A percentile compares a stretch with the other conserved stretches of the same genome.
Evolutionary conservation across 1,140 invertebrate species (phyloP).

Genomic region (Mya arenaria): DNA sequence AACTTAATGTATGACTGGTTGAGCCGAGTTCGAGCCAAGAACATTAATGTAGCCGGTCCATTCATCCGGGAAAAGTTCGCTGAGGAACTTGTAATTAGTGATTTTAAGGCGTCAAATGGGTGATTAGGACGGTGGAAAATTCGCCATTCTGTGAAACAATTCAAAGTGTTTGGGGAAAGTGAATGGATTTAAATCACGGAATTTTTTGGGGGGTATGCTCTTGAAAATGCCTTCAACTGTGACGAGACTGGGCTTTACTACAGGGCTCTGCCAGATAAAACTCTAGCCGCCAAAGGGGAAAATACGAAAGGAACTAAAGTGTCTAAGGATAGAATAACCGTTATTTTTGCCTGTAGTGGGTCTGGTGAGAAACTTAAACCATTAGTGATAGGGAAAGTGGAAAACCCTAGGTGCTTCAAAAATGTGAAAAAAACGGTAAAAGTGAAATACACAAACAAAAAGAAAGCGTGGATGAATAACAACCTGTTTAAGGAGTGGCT

Average conservation of each 20-base stretch:
- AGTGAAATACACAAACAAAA: constrained; percentile 53
- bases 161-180: not conserved
- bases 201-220: not conserved
- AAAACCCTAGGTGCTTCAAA: constrained; percentile 56
- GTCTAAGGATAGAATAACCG: constrained; percentile 57
- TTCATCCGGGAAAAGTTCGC: no score
- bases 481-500: constrained; percentile 73
- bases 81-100: no score
- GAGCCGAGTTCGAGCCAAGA: no score
- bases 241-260: constrained; percentile 67
- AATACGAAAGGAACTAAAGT: constrained; percentile 39
- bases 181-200: no score
- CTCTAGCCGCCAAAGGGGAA: constrained; percentile 29
- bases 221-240: constrained; percentile 57
- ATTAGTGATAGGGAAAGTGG: constrained; percentile 54
- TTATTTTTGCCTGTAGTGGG: constrained; percentile 33
- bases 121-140: not conserved
- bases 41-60: no score
- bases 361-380: constrained; percentile 56
- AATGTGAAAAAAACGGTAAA: constrained; percentile 43
- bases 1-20: not conserved
- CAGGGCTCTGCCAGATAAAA: constrained; percentile 56
- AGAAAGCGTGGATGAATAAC: constrained; percentile 64
- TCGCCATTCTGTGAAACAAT: not conserved
- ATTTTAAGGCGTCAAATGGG: no score